A percentile compares a stretch with the other conserved stretches of the same genome.
Conservation (phyloP, 2,888 invertebrate species). For the Unio delphinus region DNA sequence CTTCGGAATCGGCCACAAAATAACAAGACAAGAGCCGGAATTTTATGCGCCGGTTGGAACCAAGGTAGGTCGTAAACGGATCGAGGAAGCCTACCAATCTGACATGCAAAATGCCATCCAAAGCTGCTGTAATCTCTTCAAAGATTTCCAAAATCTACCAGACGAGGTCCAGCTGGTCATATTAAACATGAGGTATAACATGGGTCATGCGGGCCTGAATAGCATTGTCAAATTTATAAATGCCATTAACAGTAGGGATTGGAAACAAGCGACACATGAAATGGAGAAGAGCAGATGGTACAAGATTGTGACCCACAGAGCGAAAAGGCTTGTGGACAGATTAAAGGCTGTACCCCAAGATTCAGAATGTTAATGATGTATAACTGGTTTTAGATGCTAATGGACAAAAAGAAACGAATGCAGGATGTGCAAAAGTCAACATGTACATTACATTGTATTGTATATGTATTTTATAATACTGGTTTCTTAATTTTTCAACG, state of each 20-base stretch:
- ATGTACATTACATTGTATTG: too few species aligned
- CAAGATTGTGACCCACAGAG: slow-evolving; percentile 8
- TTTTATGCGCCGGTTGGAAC: slow-evolving; percentile 6
- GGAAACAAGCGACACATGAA: slow-evolving; percentile 11
- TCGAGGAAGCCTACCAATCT: slow-evolving; percentile 5
- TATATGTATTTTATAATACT: too few species aligned
- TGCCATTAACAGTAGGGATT: slow-evolving; percentile 8
- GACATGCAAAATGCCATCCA: slow-evolving; percentile 1
- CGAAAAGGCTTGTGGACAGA: slow-evolving; percentile 9
- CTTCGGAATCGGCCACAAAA: slow-evolving; percentile 15
- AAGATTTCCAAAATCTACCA: slow-evolving; percentile 2
- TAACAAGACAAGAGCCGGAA: slow-evolving; percentile 7
- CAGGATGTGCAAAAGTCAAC: too few species aligned
- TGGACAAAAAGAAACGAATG: too few species aligned
- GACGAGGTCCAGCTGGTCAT: slow-evolving; percentile 14
- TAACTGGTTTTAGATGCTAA: too few species aligned
- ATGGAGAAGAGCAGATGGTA: slow-evolving; percentile 14
- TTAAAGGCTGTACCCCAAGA: slow-evolving; percentile 4
- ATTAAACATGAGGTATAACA: slow-evolving; percentile 15
- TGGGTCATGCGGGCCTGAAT: slow-evolving; percentile 5
- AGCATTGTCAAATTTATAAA: slow-evolving; percentile 9
- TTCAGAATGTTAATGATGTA: too few species aligned
- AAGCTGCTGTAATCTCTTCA: neutral
- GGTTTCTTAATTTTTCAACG: too few species aligned
- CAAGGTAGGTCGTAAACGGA: slow-evolving; percentile 2